Base-by-base conservation (phyloP, 2,113 vertebrate genomes). In the Romanogobio albipinnatus region DNA sequence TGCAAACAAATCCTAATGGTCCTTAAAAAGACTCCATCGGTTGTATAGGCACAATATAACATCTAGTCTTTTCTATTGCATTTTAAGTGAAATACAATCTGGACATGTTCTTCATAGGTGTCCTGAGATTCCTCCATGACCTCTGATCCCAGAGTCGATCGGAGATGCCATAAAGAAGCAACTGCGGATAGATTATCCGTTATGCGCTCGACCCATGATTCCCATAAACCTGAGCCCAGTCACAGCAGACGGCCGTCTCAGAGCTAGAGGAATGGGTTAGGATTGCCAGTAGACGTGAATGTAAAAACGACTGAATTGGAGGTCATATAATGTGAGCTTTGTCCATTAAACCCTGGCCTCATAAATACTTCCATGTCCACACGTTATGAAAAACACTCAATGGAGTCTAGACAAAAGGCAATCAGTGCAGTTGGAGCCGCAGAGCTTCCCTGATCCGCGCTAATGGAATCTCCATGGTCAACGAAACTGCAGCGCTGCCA, bases 361-460 rank as follows among this genome's bases (percentile, higher is more conserved):
- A 86, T 92, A 93, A 94, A 92, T 89, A 89, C 89, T 90, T 85
- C 85, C 85, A 87, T 88, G 89, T 93, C 92, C 89, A 90, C 92
- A 93, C 89, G 88, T 92, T 89, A 70, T 85, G 87, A 90, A 88
- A 87, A 90, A 90, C 83, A 87, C 89, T 85, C 84, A 88, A 58
- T 89, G 84, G 85, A 90, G 88, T 86, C 84, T 74, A 85, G 82
- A 84, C 75, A 87, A 85, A 70, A 66, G 19, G 26, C 26, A 81
- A 81, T 81, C 62, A 53, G 79, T 68, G 77, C 39, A 26, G 76
- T 29, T 9, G 77, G 56, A 79, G 76, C 56, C 71, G 17, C 75
- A 36, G 61, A 64, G 24, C 61, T 64, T 13, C 24, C 61, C 66
- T 39, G 76, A 79, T 59, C 76, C 56, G 14, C 78, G 0, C 59